Conservation (phyloP, 2,888 invertebrate species). For the Acrocera orbiculus region DNA sequence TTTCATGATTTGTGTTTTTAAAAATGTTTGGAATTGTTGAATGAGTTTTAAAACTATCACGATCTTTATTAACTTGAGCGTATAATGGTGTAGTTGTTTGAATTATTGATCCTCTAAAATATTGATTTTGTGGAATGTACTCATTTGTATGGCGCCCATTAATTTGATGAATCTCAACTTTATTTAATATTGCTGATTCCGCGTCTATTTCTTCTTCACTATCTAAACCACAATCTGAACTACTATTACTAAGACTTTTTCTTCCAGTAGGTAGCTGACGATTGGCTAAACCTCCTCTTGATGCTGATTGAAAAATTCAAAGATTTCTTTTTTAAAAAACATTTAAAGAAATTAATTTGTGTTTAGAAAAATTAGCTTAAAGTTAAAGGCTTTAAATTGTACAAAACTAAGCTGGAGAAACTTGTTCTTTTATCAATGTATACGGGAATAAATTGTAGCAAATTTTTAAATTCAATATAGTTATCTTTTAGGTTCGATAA, state of each 20-base stretch:
- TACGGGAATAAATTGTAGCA: too few relatives aligned
- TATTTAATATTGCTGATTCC: constrained; percentile 37
- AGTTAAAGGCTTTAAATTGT: too few relatives aligned
- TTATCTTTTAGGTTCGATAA: too few relatives aligned
- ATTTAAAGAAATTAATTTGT: too few relatives aligned
- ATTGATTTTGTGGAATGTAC: constrained; percentile 9
- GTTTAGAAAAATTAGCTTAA: too few relatives aligned
- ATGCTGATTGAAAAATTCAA: constrained; percentile 40
- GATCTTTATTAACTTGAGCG: constrained; percentile 37
- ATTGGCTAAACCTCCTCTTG: constrained; percentile 55
- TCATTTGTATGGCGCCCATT: constrained; percentile 15
- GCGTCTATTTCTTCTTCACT: constrained; percentile 34
- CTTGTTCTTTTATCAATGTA: too few relatives aligned
- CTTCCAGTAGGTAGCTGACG: constrained; percentile 45
- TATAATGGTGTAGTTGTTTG: constrained; percentile 28
- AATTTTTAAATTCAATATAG: too few relatives aligned
- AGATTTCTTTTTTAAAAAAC: too few relatives aligned
- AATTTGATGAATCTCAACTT: constrained; percentile 24
- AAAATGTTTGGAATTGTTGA: constrained; percentile 26
- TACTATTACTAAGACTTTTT: constrained; percentile 39
- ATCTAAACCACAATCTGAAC: constrained; percentile 60
- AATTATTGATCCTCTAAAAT: constrained; percentile 1
- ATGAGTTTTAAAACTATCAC: constrained; percentile 12
- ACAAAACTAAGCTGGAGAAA: too few relatives aligned
- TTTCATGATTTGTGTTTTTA: constrained; percentile 26